Evolutionary conservation across 2,888 invertebrate genomes (phyloP).

Genomic region (Amphipyra berbera): DNA sequence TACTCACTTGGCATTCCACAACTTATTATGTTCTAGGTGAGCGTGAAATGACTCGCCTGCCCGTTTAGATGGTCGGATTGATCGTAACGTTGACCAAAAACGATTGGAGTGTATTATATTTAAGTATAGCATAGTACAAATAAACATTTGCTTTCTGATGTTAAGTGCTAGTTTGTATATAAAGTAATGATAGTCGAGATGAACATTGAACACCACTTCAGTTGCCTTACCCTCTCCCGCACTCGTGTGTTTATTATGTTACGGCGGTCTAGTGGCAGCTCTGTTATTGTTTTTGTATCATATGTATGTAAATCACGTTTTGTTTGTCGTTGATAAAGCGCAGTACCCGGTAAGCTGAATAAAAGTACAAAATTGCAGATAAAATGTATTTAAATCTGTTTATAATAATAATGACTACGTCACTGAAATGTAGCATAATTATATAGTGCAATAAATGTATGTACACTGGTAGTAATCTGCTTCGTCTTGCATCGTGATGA

Average conservation of each 20-base stretch:
- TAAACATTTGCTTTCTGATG: slow-evolving; percentile 67
- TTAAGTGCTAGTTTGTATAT: slow-evolving; percentile 73
- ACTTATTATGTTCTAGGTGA: too few species aligned
- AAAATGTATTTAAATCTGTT: slow-evolving; percentile 76
- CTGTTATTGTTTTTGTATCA: slow-evolving; percentile 64
- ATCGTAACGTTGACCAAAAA: slow-evolving; percentile 63
- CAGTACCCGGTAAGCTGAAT: slow-evolving; percentile 73
- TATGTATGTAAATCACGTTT: slow-evolving; percentile 69
- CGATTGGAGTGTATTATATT: slow-evolving; percentile 53
- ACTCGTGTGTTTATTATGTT: slow-evolving; percentile 16
- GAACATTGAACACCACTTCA: slow-evolving; percentile 75
- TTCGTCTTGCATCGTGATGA: slow-evolving; percentile 40
- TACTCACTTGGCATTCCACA: too few species aligned
- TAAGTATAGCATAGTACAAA: slow-evolving; percentile 84
- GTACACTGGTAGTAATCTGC: slow-evolving; percentile 65
- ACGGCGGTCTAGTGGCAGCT: slow-evolving; percentile 62
- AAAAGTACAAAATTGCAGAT: slow-evolving; percentile 87
- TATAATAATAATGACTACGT: slow-evolving; percentile 70
- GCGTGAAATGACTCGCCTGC: too few species aligned
- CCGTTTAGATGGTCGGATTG: background rate
- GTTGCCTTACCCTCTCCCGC: slow-evolving; percentile 77
- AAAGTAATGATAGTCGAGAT: slow-evolving; percentile 57
- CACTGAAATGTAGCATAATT: slow-evolving; percentile 81
- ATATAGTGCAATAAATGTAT: slow-evolving; percentile 85
- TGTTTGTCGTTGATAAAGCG: slow-evolving; percentile 63